Percentiles rank a stretch among this genome's conserved stretches.
These are phyloP conservation scores for Cyanoramphus novaezelandiae DNA, from an alignment of 2,113 vertebrate species.

Conservation along the genomic window DNA sequence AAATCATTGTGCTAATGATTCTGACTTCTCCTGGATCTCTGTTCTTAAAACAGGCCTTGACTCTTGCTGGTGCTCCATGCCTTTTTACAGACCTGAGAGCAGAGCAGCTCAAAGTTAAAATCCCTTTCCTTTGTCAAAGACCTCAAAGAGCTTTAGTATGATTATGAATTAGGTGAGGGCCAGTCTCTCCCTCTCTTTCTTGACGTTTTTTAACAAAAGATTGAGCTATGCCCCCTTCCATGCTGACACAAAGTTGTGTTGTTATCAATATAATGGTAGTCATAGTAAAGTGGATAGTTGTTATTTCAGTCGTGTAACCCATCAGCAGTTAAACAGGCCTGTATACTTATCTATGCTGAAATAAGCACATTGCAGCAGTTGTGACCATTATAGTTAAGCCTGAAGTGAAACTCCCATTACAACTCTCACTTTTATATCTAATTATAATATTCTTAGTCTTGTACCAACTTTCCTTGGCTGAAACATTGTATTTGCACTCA, in stretches of 20 bases:
- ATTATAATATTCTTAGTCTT: constrained; percentile 1
- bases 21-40: neutral
- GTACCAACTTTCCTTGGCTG: neutral
- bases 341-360: neutral
- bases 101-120: neutral
- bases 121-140: neutral
- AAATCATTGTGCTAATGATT: neutral
- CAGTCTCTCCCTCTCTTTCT: neutral
- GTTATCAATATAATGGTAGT: neutral
- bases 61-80: neutral
- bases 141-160: neutral
- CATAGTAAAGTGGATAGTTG: neutral
- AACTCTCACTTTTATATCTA: neutral
- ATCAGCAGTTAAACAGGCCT: neutral
- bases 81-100: neutral
- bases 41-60: neutral
- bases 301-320: neutral
- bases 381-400: neutral
- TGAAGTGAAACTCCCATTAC: neutral
- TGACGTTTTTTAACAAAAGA: neutral
- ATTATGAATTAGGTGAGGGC: neutral
- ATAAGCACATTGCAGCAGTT: neutral
- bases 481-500: neutral
- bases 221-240: neutral
- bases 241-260: neutral